A percentile compares a stretch with the other conserved stretches of the same genome.
These are phyloP conservation scores for Ammodytes marinus DNA, from an alignment of 2,113 vertebrate genomes.

Conservation along the genomic window DNA sequence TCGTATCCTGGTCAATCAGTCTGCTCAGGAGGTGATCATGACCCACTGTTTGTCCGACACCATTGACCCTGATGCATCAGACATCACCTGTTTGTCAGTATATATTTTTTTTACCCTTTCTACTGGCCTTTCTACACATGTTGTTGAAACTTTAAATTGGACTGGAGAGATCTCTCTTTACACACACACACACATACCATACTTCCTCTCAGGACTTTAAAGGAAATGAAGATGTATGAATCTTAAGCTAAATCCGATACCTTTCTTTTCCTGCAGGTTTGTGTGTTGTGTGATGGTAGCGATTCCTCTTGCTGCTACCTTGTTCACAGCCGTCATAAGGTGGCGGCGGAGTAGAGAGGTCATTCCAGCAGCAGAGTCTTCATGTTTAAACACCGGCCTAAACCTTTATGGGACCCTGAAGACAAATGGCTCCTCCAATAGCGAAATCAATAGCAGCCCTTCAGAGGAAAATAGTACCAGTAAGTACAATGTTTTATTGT, in stretches of 20 bases:
- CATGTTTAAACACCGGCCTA: slow-evolving; percentile 45
- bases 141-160: neutral
- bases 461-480: slow-evolving; percentile 42
- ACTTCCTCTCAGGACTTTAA: neutral
- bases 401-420: slow-evolving; percentile 77
- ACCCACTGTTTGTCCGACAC: slow-evolving; percentile 73
- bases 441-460: slow-evolving; percentile 15
- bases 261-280: slow-evolving; percentile 76
- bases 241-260: neutral
- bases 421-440: slow-evolving; percentile 41
- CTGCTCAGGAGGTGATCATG: slow-evolving; percentile 77
- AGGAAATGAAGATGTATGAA: neutral
- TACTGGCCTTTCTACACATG: neutral
- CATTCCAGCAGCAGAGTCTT: slow-evolving; percentile 40
- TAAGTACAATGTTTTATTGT: slow-evolving; percentile 19
- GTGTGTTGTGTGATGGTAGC: slow-evolving; percentile 81
- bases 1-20: slow-evolving; percentile 75
- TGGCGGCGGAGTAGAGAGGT: slow-evolving; percentile 63
- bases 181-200: neutral
- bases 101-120: neutral
- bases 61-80: slow-evolving; percentile 70
- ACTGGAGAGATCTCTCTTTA: neutral
- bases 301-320: slow-evolving; percentile 83
- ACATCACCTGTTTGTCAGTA: slow-evolving; percentile 86
- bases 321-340: slow-evolving; percentile 69